Evolutionary conservation across 2,113 vertebrate genomes (phyloP).

Genomic region (Sciurus niger): DNA sequence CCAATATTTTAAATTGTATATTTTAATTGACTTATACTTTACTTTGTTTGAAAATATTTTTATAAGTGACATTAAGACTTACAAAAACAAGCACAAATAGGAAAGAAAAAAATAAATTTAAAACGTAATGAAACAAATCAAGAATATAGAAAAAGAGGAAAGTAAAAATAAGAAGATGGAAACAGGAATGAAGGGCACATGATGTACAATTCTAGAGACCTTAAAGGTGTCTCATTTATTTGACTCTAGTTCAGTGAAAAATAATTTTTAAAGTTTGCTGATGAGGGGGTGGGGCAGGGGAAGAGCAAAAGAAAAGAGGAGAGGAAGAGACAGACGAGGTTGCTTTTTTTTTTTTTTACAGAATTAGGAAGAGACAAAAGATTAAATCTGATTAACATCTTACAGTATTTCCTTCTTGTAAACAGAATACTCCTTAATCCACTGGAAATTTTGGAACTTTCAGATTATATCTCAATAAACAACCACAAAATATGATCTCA

Average conservation of each 20-base stretch:
- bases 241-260: background rate
- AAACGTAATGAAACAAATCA: background rate
- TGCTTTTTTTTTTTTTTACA: background rate
- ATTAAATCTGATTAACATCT: background rate
- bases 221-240: background rate
- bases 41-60: conserved; percentile 36
- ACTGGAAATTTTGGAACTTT: background rate
- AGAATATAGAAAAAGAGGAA: background rate
- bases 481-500: background rate
- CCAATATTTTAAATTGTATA: background rate
- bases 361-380: background rate
- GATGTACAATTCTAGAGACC: background rate
- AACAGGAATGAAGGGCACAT: background rate
- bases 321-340: background rate
- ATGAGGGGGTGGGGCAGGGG: background rate
- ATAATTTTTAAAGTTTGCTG: background rate
- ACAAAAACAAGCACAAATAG: background rate
- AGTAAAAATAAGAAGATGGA: background rate
- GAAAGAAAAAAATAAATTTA: background rate
- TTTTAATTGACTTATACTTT: conserved; percentile 5
- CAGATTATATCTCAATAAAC: background rate
- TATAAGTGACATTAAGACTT: background rate
- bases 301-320: background rate
- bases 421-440: background rate
- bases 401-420: background rate